Evolutionary conservation across 2,113 vertebrate genomes (phyloP).

Genomic region (Elgaria multicarinata): DNA sequence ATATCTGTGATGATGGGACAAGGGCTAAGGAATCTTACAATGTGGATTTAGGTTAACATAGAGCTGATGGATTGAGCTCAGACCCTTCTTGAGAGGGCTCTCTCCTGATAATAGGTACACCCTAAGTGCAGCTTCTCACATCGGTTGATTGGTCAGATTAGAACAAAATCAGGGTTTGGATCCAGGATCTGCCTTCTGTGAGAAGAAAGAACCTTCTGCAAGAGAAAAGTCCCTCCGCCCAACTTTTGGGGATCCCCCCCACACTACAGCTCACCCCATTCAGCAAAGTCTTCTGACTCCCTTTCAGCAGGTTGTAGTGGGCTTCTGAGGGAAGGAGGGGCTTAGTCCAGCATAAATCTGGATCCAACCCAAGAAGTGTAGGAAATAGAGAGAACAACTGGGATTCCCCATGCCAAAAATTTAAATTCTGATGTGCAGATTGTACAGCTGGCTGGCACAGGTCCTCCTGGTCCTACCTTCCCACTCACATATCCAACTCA

Average conservation of each 20-base stretch:
- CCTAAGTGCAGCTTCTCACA: too few relatives aligned
- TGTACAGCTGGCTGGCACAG: not conserved
- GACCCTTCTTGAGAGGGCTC: not conserved
- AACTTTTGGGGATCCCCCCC: too few relatives aligned
- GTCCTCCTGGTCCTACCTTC: not conserved
- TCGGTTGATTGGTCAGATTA: not conserved
- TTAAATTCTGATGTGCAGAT: not conserved
- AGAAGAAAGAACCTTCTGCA: too few relatives aligned
- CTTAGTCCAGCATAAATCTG: too few relatives aligned
- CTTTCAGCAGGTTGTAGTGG: too few relatives aligned
- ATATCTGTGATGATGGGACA: conserved; percentile 81
- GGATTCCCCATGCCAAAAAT: not conserved
- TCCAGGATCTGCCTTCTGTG: too few relatives aligned
- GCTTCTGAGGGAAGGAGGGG: too few relatives aligned
- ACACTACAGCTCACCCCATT: too few relatives aligned
- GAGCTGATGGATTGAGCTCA: not conserved
- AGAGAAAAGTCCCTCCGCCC: too few relatives aligned
- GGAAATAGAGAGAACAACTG: not conserved
- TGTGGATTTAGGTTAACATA: not conserved
- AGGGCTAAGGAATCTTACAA: conserved; percentile 77
- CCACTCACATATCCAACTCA: too few relatives aligned
- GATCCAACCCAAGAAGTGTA: not conserved
- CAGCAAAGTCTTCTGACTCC: too few relatives aligned
- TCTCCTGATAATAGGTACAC: not conserved
- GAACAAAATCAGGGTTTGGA: not conserved